Percentiles rank a stretch among this genome's conserved stretches.
These are phyloP conservation scores for Pharmacophagus antenor DNA, from an alignment of 2,888 invertebrate species.

Conservation along the genomic window DNA sequence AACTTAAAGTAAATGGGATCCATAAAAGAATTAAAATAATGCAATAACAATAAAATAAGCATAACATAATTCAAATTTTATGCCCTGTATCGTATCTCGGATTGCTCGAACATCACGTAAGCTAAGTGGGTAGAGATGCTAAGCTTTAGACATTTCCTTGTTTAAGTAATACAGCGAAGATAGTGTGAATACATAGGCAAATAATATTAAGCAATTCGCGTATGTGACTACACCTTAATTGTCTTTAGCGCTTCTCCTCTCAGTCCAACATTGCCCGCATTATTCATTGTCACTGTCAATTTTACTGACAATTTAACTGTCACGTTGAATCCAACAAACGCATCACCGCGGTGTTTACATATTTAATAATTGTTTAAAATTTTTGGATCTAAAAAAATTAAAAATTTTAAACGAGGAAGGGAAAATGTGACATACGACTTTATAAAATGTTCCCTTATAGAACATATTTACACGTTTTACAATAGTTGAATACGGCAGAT, in stretches of 20 bases:
- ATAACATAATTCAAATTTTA: neutral
- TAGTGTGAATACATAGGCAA: slow-evolving; percentile 19
- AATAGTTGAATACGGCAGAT: too few relatives aligned
- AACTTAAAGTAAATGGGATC: neutral
- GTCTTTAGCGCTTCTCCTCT: slow-evolving; percentile 33
- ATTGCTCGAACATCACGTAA: neutral
- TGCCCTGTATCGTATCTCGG: neutral
- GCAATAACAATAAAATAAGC: neutral
- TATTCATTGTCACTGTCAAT: slow-evolving; percentile 36
- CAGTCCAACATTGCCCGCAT: slow-evolving; percentile 9
- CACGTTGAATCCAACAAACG: slow-evolving; percentile 33
- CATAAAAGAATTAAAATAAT: neutral
- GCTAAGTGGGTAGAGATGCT: neutral
- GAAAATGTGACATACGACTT: too few relatives aligned
- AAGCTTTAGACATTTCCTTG: slow-evolving; percentile 8
- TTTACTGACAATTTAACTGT: too few relatives aligned
- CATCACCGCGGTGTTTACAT: slow-evolving; percentile 7
- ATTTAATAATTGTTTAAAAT: neutral
- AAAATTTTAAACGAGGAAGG: too few relatives aligned
- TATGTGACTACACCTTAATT: slow-evolving; percentile 18
- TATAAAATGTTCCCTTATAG: too few relatives aligned
- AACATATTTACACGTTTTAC: too few relatives aligned
- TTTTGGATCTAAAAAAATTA: too few relatives aligned
- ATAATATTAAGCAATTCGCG: slow-evolving; percentile 19
- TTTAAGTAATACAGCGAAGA: slow-evolving; percentile 23